Conservation (phyloP, 2,113 vertebrate genomes). For the Saguinus imperator region DNA sequence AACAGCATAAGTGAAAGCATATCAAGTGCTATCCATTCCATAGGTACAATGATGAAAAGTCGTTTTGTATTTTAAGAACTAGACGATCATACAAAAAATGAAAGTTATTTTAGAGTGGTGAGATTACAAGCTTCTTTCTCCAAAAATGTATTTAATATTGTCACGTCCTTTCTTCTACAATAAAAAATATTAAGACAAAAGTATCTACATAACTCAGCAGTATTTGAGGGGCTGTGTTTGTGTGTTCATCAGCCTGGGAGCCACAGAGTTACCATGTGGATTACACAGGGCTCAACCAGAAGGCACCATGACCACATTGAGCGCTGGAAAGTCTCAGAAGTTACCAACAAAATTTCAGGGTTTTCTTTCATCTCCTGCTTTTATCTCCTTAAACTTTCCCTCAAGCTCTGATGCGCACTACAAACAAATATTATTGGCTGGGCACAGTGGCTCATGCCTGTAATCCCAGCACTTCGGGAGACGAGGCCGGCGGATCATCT, state of each 20-base stretch:
- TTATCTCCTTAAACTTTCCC: neutral
- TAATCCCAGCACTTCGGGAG: too few species aligned
- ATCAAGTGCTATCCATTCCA: neutral
- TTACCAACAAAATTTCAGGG: neutral
- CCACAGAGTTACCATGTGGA: neutral
- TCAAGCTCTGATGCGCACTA: neutral
- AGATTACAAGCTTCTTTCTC: neutral
- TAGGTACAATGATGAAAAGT: neutral
- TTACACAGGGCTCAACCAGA: neutral
- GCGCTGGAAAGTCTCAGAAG: neutral
- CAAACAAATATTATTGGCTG: neutral
- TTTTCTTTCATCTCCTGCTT: neutral
- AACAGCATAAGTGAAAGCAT: neutral
- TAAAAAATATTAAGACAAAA: neutral
- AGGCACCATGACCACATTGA: neutral
- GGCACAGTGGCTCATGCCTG: too few species aligned
- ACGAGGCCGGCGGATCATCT: too few species aligned
- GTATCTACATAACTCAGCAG: neutral
- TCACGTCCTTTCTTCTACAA: neutral
- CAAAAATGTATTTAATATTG: neutral
- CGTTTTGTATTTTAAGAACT: neutral
- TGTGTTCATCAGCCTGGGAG: neutral
- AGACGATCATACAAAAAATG: neutral
- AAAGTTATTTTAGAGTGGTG: neutral
- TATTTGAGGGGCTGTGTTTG: neutral